Base-by-base conservation (phyloP, 2,797 vertebrate genomes). In the Cynodonichthys magdalenae region DNA sequence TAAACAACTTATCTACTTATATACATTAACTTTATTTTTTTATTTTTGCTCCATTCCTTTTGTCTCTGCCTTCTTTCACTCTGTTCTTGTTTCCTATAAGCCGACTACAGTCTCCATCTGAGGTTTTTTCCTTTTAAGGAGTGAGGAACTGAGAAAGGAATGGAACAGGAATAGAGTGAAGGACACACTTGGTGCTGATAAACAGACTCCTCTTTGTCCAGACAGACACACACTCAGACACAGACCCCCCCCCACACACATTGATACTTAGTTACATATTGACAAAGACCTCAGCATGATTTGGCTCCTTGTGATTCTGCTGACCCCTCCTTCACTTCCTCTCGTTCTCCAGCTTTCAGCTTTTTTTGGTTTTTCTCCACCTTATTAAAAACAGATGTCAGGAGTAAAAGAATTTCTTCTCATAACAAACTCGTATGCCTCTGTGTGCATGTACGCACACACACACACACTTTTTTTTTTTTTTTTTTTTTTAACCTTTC, bases 51-150 rank as follows among this genome's bases (percentile, higher is more conserved):
- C 19, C 15, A 17, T 74, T 6, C 50, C 20, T 15, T 67, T 18
- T 45, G 8, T 29, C 29, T 53, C 15, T 45, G 63, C 17, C 45
- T 52, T 8, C 36, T 57, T 60, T 47, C 49, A 44, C 42, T 39
- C 17, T 61, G 45, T 57, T 62, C 66, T 46, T 42, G 56, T 15
- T 53, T 64, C 57, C 58, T 56, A 34, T 4, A 57, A 73, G 70
- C 56, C 71, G 65, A 49, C 60, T 78, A 52, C 71, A 52, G 59
- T 71, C 68, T 64, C 46, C 24, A 34, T 56, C 66, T 61, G 63
- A 77, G 63, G 69, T 81, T 84, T 81, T 90, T 53, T 84, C 91
- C 92, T 91, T 92, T 89, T 93, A 93, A 92, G 89, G 90, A 87
- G 54, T 53, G 79, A 81, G 69, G 50, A 79, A 84, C 78, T 6